These are phyloP conservation scores for Schizopygopsis malacanthus DNA, from an alignment of 2,797 vertebrate genomes.

Conservation along the genomic window DNA sequence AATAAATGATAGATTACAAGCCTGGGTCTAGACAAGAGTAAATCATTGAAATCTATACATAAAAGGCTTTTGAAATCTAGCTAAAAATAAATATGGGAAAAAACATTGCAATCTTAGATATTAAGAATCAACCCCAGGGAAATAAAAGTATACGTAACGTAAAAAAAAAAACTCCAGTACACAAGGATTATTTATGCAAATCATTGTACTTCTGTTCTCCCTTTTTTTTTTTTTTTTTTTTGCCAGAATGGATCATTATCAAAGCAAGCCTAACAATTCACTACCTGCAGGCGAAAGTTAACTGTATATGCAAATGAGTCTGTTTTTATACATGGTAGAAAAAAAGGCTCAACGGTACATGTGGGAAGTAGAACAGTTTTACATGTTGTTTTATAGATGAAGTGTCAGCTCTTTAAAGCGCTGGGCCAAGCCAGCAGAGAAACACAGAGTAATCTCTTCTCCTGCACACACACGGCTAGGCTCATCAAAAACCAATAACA, in stretches of 20 bases:
- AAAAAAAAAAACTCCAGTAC: background rate
- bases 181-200: slow-evolving; percentile 25
- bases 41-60: background rate
- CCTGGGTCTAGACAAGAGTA: background rate
- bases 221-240: slow-evolving; percentile 4
- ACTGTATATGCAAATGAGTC: slow-evolving; percentile 51
- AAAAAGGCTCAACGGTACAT: slow-evolving; percentile 17
- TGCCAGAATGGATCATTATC: slow-evolving; percentile 53
- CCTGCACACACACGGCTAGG: background rate
- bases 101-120: background rate
- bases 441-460: slow-evolving; percentile 34
- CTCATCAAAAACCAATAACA: slow-evolving; percentile 53
- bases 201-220: slow-evolving; percentile 15
- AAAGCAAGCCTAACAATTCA: slow-evolving; percentile 51
- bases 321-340: slow-evolving; percentile 10
- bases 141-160: background rate
- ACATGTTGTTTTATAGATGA: slow-evolving; percentile 34
- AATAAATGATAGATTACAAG: background rate
- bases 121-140: background rate
- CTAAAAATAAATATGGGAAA: background rate
- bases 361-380: slow-evolving; percentile 8
- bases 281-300: slow-evolving; percentile 39
- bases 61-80: background rate
- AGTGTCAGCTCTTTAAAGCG: slow-evolving; percentile 16
- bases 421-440: slow-evolving; percentile 39